Conservation (phyloP, 2,113 vertebrate species). For the Callospermophilus lateralis region DNA sequence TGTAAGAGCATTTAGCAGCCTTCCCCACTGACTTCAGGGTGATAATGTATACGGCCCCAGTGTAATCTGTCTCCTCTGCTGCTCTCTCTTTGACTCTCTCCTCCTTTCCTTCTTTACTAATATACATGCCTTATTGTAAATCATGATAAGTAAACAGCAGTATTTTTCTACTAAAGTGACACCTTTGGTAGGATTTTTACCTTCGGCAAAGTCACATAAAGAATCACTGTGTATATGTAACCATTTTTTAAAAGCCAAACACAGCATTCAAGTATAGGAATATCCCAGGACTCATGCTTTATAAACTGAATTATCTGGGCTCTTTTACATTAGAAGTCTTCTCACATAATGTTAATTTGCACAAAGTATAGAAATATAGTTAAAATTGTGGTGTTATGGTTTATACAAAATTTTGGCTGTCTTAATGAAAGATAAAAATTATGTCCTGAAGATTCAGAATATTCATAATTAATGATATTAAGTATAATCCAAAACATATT, state of each 20-base stretch:
- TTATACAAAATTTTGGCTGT: background rate
- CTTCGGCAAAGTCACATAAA: slow-evolving; percentile 89
- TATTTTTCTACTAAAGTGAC: slow-evolving; percentile 85
- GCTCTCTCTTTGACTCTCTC: background rate
- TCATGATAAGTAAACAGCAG: slow-evolving; percentile 83
- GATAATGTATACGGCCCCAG: slow-evolving; percentile 93
- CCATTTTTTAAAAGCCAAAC: slow-evolving; percentile 70
- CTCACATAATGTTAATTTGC: slow-evolving; percentile 35
- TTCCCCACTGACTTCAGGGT: slow-evolving; percentile 93
- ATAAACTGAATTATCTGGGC: slow-evolving; percentile 74
- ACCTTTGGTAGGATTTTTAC: slow-evolving; percentile 80
- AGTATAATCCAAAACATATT: background rate
- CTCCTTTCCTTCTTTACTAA: slow-evolving; percentile 63
- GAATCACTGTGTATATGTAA: slow-evolving; percentile 79
- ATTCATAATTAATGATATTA: background rate
- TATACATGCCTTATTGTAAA: slow-evolving; percentile 85
- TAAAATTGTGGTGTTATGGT: background rate
- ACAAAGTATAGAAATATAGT: background rate
- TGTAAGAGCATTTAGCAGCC: slow-evolving; percentile 94
- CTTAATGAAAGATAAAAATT: slow-evolving; percentile 12
- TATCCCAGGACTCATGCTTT: slow-evolving; percentile 67
- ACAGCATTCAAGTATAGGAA: slow-evolving; percentile 71
- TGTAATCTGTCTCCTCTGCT: slow-evolving; percentile 90
- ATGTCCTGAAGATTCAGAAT: background rate
- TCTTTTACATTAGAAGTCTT: slow-evolving; percentile 42